Evolutionary conservation across 2,888 invertebrate genomes (phyloP).

Genomic region (Lissonota sp.): DNA sequence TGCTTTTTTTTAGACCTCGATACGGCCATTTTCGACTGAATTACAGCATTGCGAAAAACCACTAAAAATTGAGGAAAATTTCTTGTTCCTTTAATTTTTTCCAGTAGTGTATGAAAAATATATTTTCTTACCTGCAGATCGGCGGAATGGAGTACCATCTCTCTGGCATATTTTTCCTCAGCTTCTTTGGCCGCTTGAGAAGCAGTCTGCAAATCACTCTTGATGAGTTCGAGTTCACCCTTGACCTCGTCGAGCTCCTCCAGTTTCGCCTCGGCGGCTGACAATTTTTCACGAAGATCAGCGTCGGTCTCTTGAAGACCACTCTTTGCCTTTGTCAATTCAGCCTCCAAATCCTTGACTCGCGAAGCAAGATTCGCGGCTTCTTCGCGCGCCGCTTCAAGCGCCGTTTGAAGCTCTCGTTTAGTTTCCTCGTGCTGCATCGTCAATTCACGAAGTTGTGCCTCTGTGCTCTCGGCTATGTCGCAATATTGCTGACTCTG

Average conservation of each 20-base stretch:
- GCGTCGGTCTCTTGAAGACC: conserved; percentile 87
- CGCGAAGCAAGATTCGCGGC: conserved; percentile 86
- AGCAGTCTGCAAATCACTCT: conserved; percentile 87
- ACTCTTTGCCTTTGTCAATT: conserved; percentile 88
- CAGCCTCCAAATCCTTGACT: conserved; percentile 89
- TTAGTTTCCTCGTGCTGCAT: conserved; percentile 87
- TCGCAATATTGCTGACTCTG: conserved; percentile 94
- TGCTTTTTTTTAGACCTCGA: too few species aligned
- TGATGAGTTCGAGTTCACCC: conserved; percentile 87
- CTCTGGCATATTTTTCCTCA: conserved; percentile 92
- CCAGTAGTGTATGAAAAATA: too few species aligned
- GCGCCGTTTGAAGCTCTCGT: conserved; percentile 86
- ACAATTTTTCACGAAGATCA: conserved; percentile 85
- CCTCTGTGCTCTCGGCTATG: conserved; percentile 93
- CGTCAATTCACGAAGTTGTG: conserved; percentile 88
- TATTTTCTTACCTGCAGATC: conserved; percentile 84
- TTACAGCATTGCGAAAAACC: too few species aligned
- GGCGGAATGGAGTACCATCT: conserved; percentile 91
- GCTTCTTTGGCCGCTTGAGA: conserved; percentile 88
- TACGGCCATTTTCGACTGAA: too few species aligned
- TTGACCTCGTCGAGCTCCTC: conserved; percentile 87
- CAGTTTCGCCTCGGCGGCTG: conserved; percentile 87
- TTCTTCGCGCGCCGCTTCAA: conserved; percentile 83
- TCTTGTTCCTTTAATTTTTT: too few species aligned
- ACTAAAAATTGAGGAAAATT: too few species aligned